phyloP scores from a whole-genome alignment of 2,113 vertebrate genomes.

The Meles meles region DNA sequence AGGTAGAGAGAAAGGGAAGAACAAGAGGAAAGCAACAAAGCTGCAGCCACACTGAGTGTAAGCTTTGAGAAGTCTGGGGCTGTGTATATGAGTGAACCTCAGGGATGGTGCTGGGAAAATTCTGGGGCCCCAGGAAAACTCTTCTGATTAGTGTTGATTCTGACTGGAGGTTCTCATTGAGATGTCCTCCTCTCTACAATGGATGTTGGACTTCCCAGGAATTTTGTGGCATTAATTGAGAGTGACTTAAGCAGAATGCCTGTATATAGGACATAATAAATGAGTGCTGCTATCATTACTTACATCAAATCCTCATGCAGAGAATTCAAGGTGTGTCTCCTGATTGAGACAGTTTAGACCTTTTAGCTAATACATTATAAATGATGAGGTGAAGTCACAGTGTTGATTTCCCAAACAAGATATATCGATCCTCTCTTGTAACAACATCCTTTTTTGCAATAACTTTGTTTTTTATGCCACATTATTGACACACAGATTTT shows the following conservation, averaged over 20 bases:
- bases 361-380: slow-evolving; percentile 54
- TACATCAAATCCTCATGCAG: neutral
- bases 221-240: neutral
- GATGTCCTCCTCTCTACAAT: neutral
- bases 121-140: neutral
- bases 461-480: slow-evolving; percentile 35
- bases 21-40: neutral
- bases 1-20: neutral
- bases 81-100: neutral
- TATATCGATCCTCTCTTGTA: slow-evolving; percentile 20
- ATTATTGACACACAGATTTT: slow-evolving; percentile 40
- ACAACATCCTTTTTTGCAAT: slow-evolving; percentile 43
- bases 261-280: neutral
- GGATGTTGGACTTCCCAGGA: neutral
- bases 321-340: neutral
- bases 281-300: neutral
- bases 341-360: slow-evolving; percentile 9
- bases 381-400: slow-evolving; percentile 35
- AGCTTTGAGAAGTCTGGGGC: neutral
- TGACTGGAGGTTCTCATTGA: neutral
- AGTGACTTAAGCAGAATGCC: neutral
- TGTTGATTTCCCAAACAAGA: slow-evolving; percentile 42
- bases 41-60: neutral
- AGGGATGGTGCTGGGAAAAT: neutral
- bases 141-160: neutral